Percentiles rank a stretch among this genome's conserved stretches.
These are phyloP conservation scores for Oreocharis arfaki DNA, from an alignment of 2,113 vertebrate species.

Conservation along the genomic window DNA sequence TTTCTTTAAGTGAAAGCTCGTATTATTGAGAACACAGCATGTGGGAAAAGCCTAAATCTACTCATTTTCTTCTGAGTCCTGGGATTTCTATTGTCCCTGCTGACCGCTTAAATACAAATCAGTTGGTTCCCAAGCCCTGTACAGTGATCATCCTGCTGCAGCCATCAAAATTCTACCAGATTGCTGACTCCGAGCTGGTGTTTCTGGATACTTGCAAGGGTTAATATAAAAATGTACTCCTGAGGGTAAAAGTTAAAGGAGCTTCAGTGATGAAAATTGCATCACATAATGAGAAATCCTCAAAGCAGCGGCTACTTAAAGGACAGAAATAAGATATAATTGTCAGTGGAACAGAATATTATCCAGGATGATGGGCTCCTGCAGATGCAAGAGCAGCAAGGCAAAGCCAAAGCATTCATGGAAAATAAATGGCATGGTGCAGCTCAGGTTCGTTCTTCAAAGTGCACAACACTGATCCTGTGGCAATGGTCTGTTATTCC, in stretches of 20 bases:
- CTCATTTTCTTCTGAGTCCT: slow-evolving; percentile 40
- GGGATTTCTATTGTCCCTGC: slow-evolving; percentile 52
- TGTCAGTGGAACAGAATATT: slow-evolving; percentile 61
- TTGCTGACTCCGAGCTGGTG: background rate
- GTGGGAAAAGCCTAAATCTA: slow-evolving; percentile 65
- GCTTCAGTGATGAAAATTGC: slow-evolving; percentile 13
- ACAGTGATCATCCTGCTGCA: background rate
- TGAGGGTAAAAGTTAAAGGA: background rate
- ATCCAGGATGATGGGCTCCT: slow-evolving; percentile 59
- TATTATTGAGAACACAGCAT: slow-evolving; percentile 49
- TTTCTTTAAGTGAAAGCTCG: slow-evolving; percentile 35
- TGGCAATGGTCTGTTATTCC: slow-evolving; percentile 38
- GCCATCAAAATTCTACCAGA: background rate
- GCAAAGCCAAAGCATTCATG: slow-evolving; percentile 50
- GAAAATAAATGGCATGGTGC: slow-evolving; percentile 61
- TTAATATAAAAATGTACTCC: slow-evolving; percentile 57
- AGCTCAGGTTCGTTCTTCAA: slow-evolving; percentile 55
- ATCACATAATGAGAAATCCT: slow-evolving; percentile 50
- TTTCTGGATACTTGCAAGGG: slow-evolving; percentile 45
- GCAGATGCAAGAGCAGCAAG: slow-evolving; percentile 55
- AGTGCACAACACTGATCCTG: slow-evolving; percentile 11
- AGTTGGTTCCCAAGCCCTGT: slow-evolving; percentile 60
- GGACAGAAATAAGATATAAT: slow-evolving; percentile 70
- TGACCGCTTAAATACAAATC: slow-evolving; percentile 54
- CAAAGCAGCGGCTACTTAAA: slow-evolving; percentile 50